Evolutionary conservation across 2,888 invertebrate genomes (phyloP).

Genomic region (Leptothorax acervorum): DNA sequence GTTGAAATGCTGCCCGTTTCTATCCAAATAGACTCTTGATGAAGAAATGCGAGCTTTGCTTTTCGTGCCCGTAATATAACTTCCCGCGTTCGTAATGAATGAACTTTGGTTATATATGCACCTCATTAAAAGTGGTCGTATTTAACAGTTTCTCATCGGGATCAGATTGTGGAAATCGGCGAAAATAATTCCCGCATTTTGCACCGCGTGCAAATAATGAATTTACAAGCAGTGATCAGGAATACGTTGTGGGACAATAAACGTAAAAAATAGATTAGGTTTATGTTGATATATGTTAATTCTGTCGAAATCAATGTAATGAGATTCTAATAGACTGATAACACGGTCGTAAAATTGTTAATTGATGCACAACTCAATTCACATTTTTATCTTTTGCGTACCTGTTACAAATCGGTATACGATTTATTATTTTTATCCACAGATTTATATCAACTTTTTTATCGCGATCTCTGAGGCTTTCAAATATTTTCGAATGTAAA

Average conservation of each 20-base stretch:
- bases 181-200: constrained; percentile 14
- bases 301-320: neutral
- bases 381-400: neutral
- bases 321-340: constrained; percentile 3
- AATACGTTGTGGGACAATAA: neutral
- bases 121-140: neutral
- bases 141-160: neutral
- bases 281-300: neutral
- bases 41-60: constrained; percentile 21
- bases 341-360: constrained; percentile 12
- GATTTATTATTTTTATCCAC: neutral
- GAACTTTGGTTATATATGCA: neutral
- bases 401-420: neutral
- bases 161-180: constrained; percentile 2
- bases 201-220: neutral
- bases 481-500: constrained; percentile 2
- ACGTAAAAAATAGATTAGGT: neutral
- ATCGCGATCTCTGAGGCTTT: neutral
- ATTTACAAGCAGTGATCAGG: neutral
- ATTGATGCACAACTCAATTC: neutral
- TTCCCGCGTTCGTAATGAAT: constrained; percentile 7
- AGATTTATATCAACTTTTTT: constrained; percentile 8
- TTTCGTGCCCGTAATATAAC: neutral
- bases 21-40: neutral
- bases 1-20: neutral